Percentiles rank a stretch among this genome's conserved stretches.
Evolutionary conservation across 1,140 invertebrate genomes (phyloP).

Genomic region (Hestina assimilis): DNA sequence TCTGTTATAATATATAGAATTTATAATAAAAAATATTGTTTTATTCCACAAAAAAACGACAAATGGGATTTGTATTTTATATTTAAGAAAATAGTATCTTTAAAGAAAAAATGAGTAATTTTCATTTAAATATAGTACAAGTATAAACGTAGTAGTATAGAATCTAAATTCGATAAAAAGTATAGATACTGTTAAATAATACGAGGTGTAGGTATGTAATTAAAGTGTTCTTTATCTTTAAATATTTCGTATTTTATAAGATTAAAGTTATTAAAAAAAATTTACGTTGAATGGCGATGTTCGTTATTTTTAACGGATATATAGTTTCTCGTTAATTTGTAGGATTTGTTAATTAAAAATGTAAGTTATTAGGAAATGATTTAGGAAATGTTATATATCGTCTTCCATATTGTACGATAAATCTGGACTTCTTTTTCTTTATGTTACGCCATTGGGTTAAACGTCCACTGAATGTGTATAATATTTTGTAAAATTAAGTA

Average conservation of each 20-base stretch:
- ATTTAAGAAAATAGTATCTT: no score
- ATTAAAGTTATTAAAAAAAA: neutral
- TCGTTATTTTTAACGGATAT: slow-evolving; percentile 11
- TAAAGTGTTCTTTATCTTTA: slow-evolving; percentile 27
- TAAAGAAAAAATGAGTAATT: no score
- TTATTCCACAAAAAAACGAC: no score
- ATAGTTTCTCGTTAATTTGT: slow-evolving; percentile 20
- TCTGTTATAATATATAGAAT: no score
- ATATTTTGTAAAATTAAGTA: no score
- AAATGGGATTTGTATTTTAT: no score
- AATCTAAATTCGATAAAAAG: slow-evolving; percentile 24
- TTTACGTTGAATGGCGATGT: slow-evolving; percentile 4
- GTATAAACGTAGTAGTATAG: slow-evolving; percentile 14
- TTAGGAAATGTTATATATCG: slow-evolving; percentile 65
- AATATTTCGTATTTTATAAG: slow-evolving; percentile 7
- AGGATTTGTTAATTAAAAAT: slow-evolving; percentile 20
- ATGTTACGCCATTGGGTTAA: slow-evolving; percentile 22
- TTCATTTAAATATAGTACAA: neutral
- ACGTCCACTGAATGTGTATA: neutral
- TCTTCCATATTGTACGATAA: slow-evolving; percentile 72
- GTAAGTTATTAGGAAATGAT: slow-evolving; percentile 28
- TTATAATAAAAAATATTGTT: no score
- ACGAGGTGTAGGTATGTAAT: slow-evolving; percentile 24
- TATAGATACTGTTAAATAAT: slow-evolving; percentile 23
- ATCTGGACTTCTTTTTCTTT: slow-evolving; percentile 53